Base-by-base conservation (phyloP, 1,140 invertebrate species). In the Platyscapa corneri region DNA sequence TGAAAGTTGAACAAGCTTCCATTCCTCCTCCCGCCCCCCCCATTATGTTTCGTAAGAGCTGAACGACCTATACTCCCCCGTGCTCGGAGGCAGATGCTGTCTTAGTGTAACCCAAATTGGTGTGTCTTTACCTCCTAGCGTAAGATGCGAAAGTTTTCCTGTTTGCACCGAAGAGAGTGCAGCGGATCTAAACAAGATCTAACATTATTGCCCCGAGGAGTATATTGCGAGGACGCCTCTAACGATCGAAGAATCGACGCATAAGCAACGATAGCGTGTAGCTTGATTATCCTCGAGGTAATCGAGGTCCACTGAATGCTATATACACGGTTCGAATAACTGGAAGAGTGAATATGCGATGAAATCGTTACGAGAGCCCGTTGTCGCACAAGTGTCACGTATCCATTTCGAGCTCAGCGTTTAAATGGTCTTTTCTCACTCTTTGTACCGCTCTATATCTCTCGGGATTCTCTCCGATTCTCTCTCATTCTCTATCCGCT, bases 1-100 rank as follows among this genome's bases (percentile, higher is more conserved):
- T 74, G 32, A 74, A 74, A 74, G 70, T 74, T 74, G 70, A 74
- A 74, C 70, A 74, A 42, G 70, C 32, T 39, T 70, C 67, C 34
- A 37, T 37, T 37, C 34, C 34, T n/a, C 18, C 12, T 46, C 37
- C 67, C 34, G 20, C 23, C 23, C 34, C 34, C 67, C 18, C 37
- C 67, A 32, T 37, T 70, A 70, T 70, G 67, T 20, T 70, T 20
- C 30, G 34, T 23, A 70, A 37, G 32, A 70, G 30, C 70, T 27
- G 20, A 42, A n/a, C 30, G 20, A 18, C 5, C 39, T 42, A 72
- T 72, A 39, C 34, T 42, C 37, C 27, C 18, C 23, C 20, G 8
- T 42, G 70, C 37, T n/a, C 70, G 37, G 23, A 27, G 70, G 70
- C 23, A 42, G 39, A 74, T 42, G 23, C 39, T 18, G 23, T 18